Percentiles rank a stretch among this genome's conserved stretches.
Conservation (phyloP, 53 echinoderm and acorn worm species). For the Holothuria leucospilota region DNA sequence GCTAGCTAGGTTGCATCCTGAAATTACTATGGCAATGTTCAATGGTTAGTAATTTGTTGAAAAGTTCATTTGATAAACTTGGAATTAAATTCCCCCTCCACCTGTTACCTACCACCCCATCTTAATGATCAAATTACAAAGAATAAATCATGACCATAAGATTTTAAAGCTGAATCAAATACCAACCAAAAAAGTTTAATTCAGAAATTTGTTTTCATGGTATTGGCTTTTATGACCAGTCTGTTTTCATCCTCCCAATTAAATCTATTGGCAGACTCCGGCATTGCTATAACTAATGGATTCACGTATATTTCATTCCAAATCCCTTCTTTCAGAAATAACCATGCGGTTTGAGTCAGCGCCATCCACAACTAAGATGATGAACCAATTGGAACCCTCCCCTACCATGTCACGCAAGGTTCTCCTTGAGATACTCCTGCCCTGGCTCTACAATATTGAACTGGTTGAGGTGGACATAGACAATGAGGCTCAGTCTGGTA, state of each 20-base stretch:
- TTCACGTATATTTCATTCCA: neutral
- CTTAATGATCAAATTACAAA: no score
- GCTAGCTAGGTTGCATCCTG: constrained; percentile 92
- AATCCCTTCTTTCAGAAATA: constrained; percentile 71
- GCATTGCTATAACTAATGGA: neutral
- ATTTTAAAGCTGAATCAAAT: no score
- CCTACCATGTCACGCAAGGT: constrained; percentile 74
- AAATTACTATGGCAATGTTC: constrained; percentile 89
- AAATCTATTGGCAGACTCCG: neutral
- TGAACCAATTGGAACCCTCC: constrained; percentile 73
- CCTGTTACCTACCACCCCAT: no score
- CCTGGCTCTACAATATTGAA: constrained; percentile 96
- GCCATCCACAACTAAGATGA: constrained; percentile 68
- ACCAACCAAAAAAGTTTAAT: no score
- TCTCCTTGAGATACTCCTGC: constrained; percentile 89
- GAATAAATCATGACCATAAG: no score
- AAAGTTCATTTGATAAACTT: no score
- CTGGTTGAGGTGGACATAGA: constrained; percentile 63
- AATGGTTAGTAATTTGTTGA: constrained; percentile 66
- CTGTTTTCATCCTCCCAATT: no score
- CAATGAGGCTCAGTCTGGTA: constrained; percentile 23
- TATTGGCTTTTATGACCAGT: no score
- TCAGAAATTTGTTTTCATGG: no score
- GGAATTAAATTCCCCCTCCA: no score
- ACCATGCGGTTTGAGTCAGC: constrained; percentile 85